Base-by-base conservation (phyloP, 2,888 invertebrate species). In the Entomobrya multifasciata region DNA sequence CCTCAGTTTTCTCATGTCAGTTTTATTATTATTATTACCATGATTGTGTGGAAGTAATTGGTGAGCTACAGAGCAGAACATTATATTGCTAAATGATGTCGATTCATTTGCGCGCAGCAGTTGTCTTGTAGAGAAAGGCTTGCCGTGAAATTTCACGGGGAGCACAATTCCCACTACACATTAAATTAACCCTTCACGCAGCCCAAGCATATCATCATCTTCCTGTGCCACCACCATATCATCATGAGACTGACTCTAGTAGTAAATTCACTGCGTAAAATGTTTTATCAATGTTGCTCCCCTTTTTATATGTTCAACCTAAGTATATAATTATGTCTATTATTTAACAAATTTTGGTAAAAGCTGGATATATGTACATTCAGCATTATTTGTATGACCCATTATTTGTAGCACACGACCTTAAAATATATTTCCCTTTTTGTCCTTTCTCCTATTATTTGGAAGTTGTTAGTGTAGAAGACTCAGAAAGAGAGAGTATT, bases 71-170 rank as follows among this genome's bases (percentile, higher is more conserved):
- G 78, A 70, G 70, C 76, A 84, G 78, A 84, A 78, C 84, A 84
- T 78, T 78, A 84, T 84, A 84, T 78, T 78, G 78, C 84, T 84
- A 84, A 84, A 84, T 84, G 77, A 84, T 84, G 84, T 84, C 77
- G 62, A 78, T 74, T 77, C 84, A 78, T 84, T 84, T 82, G 76
- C 25, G 62, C 65, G 55, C 83, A 83, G 83, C 83, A 76, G 83
- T 83, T 76, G 83, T 67, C 83, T 57, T 55, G 84, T 17, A 57
- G 67, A 57, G 55, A 76, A 49, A 78, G 57, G 41, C 76, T 67
- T 67, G 67, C 78, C 78, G 84, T 70, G 84, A 77, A 84, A 78
- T 78, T 84, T 84, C 78, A 65, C 70, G 47, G 84, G 84, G 84
- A 84, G 55, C 47, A 84, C 77, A 70, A 77, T 78, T 78, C 78